Conservation (phyloP, 2,888 invertebrate species). For the Sphecodes monilicornis region DNA sequence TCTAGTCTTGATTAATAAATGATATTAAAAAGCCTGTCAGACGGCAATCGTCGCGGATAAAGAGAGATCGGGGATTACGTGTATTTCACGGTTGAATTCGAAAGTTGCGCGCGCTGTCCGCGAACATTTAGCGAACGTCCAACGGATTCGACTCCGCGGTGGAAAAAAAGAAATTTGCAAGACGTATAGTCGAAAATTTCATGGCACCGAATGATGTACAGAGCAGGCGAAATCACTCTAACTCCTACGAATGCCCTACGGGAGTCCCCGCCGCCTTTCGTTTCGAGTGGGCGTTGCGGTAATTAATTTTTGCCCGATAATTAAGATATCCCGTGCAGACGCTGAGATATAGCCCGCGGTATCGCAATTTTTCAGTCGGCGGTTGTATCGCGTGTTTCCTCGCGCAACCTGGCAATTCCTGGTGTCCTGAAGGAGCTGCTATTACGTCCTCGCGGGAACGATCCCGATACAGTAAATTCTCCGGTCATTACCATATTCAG, state of each 20-base stretch:
- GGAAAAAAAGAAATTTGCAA: constrained; percentile 5
- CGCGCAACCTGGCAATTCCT: constrained; percentile 55
- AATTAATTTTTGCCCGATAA: constrained; percentile 81
- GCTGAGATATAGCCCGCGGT: constrained; percentile 72
- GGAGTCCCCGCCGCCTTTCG: constrained; percentile 59
- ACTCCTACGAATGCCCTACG: constrained; percentile 72
- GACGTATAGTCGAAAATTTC: constrained; percentile 39
- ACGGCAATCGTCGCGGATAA: constrained; percentile 3
- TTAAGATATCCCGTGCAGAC: constrained; percentile 78
- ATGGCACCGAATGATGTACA: constrained; percentile 16
- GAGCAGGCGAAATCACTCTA: constrained; percentile 38
- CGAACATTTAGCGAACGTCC: constrained; percentile 1
- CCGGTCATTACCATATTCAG: constrained; percentile 1
- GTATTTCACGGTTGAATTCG: constrained; percentile 13
- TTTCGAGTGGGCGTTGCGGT: constrained; percentile 77
- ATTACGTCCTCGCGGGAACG: constrained; percentile 44
- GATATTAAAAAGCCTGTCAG: constrained; percentile 9
- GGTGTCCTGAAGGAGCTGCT: constrained; percentile 42
- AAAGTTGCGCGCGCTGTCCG: constrained; percentile 14
- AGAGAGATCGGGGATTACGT: constrained; percentile 4
- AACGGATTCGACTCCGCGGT: background rate
- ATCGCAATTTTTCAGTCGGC: constrained; percentile 74
- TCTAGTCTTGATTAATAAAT: constrained; percentile 14
- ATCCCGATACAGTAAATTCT: constrained; percentile 22
- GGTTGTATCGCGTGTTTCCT: constrained; percentile 57